Conservation (phyloP, 2,888 invertebrate genomes). For the Mactromeris polynyma region DNA sequence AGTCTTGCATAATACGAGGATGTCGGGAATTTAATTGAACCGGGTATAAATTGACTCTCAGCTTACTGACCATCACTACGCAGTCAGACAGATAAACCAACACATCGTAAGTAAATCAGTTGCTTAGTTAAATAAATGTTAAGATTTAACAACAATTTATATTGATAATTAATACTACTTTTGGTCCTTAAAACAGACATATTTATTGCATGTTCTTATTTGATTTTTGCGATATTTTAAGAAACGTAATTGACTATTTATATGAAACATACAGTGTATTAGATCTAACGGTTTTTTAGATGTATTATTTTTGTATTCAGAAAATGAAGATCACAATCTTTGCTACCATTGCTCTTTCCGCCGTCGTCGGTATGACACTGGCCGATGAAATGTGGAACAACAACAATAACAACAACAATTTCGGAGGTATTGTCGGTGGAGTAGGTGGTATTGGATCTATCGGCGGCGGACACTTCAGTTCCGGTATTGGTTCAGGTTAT, state of each 20-base stretch:
- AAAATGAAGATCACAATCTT: constrained; percentile 51
- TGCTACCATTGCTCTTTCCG: constrained; percentile 40
- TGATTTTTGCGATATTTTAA: background rate
- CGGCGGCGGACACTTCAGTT: background rate
- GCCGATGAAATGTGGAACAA: constrained; percentile 44
- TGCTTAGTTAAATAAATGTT: no score
- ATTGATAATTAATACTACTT: no score
- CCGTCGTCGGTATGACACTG: constrained; percentile 43
- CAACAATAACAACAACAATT: constrained; percentile 6
- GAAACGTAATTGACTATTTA: background rate
- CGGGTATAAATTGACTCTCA: background rate
- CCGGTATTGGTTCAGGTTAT: background rate
- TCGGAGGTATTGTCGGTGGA: background rate
- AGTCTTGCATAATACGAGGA: background rate
- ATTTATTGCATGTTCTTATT: no score
- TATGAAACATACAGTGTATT: background rate
- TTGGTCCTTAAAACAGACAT: no score
- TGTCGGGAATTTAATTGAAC: background rate
- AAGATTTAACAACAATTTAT: no score
- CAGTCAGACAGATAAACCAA: background rate
- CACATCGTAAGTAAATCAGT: background rate
- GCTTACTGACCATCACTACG: background rate
- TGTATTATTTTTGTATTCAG: background rate
- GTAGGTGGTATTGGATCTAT: background rate
- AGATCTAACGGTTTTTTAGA: no score